Evolutionary conservation across 2,888 invertebrate genomes (phyloP), one percentile per base, ranked within the genome.

Genomic region (Metalampra italica): DNA sequence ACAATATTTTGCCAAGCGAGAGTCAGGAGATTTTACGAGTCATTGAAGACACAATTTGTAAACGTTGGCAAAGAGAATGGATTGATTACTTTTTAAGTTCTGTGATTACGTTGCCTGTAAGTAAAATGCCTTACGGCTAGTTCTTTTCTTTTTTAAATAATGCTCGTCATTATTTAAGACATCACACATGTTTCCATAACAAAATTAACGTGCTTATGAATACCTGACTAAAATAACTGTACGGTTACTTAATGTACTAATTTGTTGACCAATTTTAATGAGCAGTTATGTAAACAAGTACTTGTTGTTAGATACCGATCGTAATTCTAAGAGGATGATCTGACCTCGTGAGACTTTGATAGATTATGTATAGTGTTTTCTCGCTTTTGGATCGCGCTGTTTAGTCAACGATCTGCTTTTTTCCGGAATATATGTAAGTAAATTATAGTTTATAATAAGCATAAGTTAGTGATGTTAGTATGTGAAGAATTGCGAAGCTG

Each of bases 21-120:
- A 79, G 79, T 71, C 70, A 68, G 69, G 64, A 81, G 73, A 80
- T 81, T 83, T 82, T 78, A 84, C 79, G 74, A 83, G 78, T 84
- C 80, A 84, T 81, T 81, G 81, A 83, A 85, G 77, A 80, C 75
- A 80, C 75, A 75, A 81, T 82, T 82, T 82, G 78, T 82, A 75
- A 77, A 76, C 64, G 78, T 87, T 84, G 72, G 76, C 76, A 77
- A 86, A 84, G 80, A 82, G 83, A 83, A 83, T 75, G 80, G 82
- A 88, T 87, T 86, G 83, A 87, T 88, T 82, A 81, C 85, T 84
- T 88, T 86, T 86, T 85, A 86, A 88, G 78, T 83, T 85, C 75
- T 75, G 75, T 77, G 81, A 84, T 82, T 82, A 84, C 78, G 75
- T 70, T 76, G 62, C 66, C 66, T 64, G 74, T 70, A 75, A 68